Base-by-base conservation (phyloP, 2,888 invertebrate species). In the Furcula furcula region DNA sequence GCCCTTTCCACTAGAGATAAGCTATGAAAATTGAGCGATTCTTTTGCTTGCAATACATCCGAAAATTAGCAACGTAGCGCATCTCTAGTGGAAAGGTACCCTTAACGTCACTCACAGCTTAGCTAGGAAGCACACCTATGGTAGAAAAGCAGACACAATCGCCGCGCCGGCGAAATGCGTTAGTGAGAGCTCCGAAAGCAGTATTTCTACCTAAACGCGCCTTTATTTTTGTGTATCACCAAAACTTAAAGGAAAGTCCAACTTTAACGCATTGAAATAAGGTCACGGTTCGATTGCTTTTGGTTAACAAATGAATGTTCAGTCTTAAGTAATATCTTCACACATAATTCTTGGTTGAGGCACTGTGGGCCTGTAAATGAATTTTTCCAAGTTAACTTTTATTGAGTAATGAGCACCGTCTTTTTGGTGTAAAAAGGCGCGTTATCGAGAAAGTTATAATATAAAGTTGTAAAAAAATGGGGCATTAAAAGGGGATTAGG, bases 301-400 rank as follows among this genome's bases (percentile, higher is more conserved):
- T 7, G 1, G 4, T 19, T 23, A 36, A 40, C 48, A 57, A 50
- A 57, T 51, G 57, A 54, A 51, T 38, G 14, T 7, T n/a, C 25
- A 39, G 39, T 50, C 48, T 51, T 54, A 51, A 51, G 58, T 51
- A 46, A 56, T 51, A 54, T 54, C 55, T 57, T 55, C 34, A 36
- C 43, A 51, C 47, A 50, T 57, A 44, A 57, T 45, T 48, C 40
- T 45, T 41, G 39, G 34, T 34, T 40, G 31, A 46, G 31, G 39
- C 47, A 29, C 31, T 41, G 43, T n/a, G n/a, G n/a, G 13, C 40
- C 35, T 46, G 46, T 46, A 50, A 46, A 43, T 55, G 42, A 36
- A 30, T 53, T 43, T 52, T 52, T 50, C 40, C 26, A 22, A 30
- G 36, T 37, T 53, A 32, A 48, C 34, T 35, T 38, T 18, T n/a